Evolutionary conservation across 2,113 vertebrate species (phyloP).

Genomic region (Nothoprocta perdicaria): DNA sequence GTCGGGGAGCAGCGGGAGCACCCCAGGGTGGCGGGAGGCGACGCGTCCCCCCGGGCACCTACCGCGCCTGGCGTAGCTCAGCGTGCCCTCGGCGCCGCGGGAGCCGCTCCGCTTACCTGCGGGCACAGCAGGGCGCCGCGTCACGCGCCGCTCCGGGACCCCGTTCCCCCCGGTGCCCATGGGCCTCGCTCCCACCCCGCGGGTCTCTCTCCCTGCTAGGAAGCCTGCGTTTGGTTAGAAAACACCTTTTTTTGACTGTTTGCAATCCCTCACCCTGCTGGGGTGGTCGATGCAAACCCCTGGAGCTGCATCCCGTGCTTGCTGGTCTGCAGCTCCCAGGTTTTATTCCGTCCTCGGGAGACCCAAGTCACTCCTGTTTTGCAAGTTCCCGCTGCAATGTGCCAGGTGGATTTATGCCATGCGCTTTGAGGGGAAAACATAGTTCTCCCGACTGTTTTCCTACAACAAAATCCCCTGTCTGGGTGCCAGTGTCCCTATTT

Average conservation of each 20-base stretch:
- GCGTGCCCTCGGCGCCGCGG: background rate
- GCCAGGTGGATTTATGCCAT: background rate
- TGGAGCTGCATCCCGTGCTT: conserved; percentile 85
- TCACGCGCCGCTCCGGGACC: conserved; percentile 83
- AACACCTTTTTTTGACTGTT: conserved; percentile 76
- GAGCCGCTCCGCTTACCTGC: conserved; percentile 75
- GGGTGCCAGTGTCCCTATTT: rapidly evolving
- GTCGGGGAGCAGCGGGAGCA: background rate
- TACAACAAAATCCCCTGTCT: background rate
- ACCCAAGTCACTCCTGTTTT: background rate
- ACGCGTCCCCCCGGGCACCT: rapidly evolving
- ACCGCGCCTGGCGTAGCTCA: conserved; percentile 53
- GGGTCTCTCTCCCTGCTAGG: conserved; percentile 84
- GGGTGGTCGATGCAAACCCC: conserved; percentile 92
- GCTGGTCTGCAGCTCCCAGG: background rate
- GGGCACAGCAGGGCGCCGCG: conserved; percentile 84
- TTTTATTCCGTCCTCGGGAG: background rate
- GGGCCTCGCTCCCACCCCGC: conserved; percentile 73
- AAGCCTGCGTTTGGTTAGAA: conserved; percentile 63
- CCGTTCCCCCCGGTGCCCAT: no score
- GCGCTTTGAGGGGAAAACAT: background rate
- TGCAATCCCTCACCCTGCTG: conserved; percentile 88
- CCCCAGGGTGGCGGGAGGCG: rapidly evolving
- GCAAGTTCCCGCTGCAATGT: background rate
- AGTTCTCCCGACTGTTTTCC: background rate